Percentiles rank a stretch among this genome's conserved stretches.
These are phyloP conservation scores for Neomorphus geoffroyi DNA, from an alignment of 2,797 vertebrate species.

Conservation along the genomic window DNA sequence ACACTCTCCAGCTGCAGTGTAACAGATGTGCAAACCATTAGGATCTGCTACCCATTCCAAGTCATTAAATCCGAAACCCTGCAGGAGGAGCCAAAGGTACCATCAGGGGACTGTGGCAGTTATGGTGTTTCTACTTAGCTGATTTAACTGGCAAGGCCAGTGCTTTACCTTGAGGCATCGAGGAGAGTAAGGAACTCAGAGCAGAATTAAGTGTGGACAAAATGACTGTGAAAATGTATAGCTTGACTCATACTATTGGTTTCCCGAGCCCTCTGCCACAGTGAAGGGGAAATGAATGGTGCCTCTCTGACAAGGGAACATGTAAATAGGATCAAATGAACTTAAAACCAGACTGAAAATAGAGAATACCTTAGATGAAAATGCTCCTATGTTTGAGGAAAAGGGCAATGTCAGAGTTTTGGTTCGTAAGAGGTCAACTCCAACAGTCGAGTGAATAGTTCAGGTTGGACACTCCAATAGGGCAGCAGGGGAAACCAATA, in stretches of 20 bases:
- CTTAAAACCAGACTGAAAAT: not conserved
- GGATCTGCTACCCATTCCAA: constrained; percentile 65
- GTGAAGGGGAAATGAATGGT: not conserved
- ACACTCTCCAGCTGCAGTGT: constrained; percentile 48
- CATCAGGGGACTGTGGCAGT: constrained; percentile 48
- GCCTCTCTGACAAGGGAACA: not conserved
- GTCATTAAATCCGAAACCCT: constrained; percentile 59
- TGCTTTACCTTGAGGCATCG: not conserved
- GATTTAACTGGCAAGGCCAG: not conserved
- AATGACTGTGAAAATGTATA: not conserved
- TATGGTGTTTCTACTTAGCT: constrained; percentile 25
- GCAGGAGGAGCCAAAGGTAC: constrained; percentile 54
- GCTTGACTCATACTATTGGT: not conserved
- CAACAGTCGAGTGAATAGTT: not conserved
- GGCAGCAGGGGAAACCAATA: not conserved
- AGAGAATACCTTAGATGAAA: not conserved
- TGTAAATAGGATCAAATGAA: not conserved
- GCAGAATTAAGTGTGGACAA: not conserved
- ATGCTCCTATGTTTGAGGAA: not conserved
- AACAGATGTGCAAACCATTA: constrained; percentile 70
- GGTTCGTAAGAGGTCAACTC: not conserved
- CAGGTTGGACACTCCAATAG: not conserved
- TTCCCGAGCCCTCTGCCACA: not conserved
- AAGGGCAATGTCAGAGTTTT: not conserved
- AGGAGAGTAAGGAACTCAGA: not conserved